Evolutionary conservation across 30 jellyfish, hydroid and myxozoan genomes (phyloP).

Genomic region (Pelagia noctiluca): DNA sequence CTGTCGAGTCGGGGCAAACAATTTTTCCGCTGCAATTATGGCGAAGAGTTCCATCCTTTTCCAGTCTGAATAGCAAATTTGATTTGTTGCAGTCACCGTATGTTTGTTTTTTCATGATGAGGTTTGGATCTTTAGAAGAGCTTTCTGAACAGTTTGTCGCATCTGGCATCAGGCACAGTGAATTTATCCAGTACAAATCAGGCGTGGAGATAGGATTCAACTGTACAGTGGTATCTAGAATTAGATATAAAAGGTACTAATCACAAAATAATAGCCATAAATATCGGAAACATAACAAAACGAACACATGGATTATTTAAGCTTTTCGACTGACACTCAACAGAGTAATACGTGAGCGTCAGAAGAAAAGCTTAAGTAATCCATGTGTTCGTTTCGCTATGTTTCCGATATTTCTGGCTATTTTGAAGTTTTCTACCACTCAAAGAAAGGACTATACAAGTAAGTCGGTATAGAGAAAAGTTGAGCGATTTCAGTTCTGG

Average conservation of each 20-base stretch:
- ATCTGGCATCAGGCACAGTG: slow-evolving; percentile 73
- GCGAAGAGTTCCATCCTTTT: slow-evolving; percentile 75
- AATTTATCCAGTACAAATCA: slow-evolving; percentile 48
- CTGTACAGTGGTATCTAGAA: slow-evolving; percentile 23
- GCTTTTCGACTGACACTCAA: background rate
- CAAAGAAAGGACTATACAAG: no score
- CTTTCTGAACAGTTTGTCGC: slow-evolving; percentile 71
- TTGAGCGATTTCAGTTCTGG: no score
- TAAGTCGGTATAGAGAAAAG: no score
- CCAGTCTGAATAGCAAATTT: slow-evolving; percentile 61
- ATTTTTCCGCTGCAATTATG: slow-evolving; percentile 92
- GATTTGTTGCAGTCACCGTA: slow-evolving; percentile 74
- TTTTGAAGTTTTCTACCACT: no score
- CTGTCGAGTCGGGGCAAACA: slow-evolving; percentile 75
- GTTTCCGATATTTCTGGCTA: no score
- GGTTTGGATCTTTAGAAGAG: slow-evolving; percentile 48
- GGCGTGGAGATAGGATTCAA: slow-evolving; percentile 83
- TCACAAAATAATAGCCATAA: background rate
- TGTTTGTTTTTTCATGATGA: slow-evolving; percentile 52
- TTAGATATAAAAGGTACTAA: background rate
- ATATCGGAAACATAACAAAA: no score
- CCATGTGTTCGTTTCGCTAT: background rate
- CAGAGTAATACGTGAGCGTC: background rate
- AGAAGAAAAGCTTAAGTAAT: background rate
- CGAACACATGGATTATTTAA: background rate